Evolutionary conservation across 2,888 invertebrate species (phyloP).

Genomic region (Drosophila pseudotakahashii): DNA sequence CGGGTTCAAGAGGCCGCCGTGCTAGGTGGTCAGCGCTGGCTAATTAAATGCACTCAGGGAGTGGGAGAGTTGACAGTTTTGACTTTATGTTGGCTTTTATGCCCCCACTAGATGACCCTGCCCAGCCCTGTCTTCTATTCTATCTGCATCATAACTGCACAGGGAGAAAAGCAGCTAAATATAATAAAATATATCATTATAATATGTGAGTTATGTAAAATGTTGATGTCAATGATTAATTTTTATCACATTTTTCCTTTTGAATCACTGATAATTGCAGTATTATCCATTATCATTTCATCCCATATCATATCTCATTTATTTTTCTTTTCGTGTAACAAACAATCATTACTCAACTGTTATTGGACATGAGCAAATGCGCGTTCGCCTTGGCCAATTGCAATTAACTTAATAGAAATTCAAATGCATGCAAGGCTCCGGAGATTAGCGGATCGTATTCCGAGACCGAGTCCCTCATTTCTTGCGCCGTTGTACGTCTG

Average conservation of each 20-base stretch:
- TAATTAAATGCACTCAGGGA: conserved; percentile 70
- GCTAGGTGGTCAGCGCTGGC: conserved; percentile 67
- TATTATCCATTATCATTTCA: background rate
- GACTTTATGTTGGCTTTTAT: conserved; percentile 66
- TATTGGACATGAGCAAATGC: conserved; percentile 61
- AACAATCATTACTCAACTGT: conserved; percentile 44
- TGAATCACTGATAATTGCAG: background rate
- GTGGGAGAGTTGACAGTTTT: conserved; percentile 56
- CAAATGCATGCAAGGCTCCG: conserved; percentile 64
- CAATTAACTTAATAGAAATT: conserved; percentile 78
- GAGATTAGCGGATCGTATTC: conserved; percentile 51
- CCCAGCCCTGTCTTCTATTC: background rate
- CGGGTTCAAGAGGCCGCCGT: conserved; percentile 73
- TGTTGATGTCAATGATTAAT: background rate
- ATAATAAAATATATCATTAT: too few species aligned
- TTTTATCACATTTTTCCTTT: background rate
- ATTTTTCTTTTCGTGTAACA: background rate
- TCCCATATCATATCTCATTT: background rate
- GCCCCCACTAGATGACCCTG: conserved; percentile 5
- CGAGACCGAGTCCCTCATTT: conserved; percentile 11
- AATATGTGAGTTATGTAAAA: too few species aligned
- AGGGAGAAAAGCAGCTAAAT: background rate
- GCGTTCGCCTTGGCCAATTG: conserved; percentile 49
- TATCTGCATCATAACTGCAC: background rate
- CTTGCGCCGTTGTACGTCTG: conserved; percentile 62